Base-by-base conservation (phyloP, 1,140 invertebrate genomes). In the Temnothorax nylanderi region DNA sequence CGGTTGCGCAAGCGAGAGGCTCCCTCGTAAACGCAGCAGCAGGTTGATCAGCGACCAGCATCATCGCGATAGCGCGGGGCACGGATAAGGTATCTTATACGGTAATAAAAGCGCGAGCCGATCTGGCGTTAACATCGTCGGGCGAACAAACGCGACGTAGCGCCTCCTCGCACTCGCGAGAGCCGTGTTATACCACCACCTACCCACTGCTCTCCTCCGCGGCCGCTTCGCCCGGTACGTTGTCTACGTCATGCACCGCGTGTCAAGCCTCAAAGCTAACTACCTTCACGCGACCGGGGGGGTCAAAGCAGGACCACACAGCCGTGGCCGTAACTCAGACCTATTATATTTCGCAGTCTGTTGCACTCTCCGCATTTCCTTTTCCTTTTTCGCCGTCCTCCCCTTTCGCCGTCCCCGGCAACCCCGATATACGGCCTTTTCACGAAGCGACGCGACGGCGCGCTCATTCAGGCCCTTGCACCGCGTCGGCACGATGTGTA, bases 321-420 rank as follows among this genome's bases (percentile, higher is more conserved):
- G 58, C 71, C 88, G 67, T 56, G 84, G 56, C 56, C 87, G n/a
- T 89, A 89, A 87, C 84, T 87, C 84, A 90, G 71, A 60, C 84
- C 85, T 89, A 89, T 89, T 87, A 90, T 89, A 89, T 89, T 87
- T 88, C 67, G 67, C 74, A 88, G 87, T 85, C 78, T 77, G 67
- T 75, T 88, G 69, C 75, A 58, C 58, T 86, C 74, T 47, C 10
- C 47, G 8, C 62, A 41, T 60, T 56, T 76, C 13, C 49, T 21
- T 32, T 10, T 18, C 7, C 51, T 11, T 56, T 44, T 16, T 47
- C 44, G 44, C 44, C 41, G 6, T 8, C 26, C 32, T 64, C 26
- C n/a, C 7, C 56, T 0, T 44, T 51, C 41, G 13, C 3, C 3
- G 21, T 75, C 8, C 8, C 34, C n/a, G 13, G n/a, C 71, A 60